Percentiles rank a stretch among this genome's conserved stretches.
phyloP scores from a whole-genome alignment of 2,888 invertebrate genomes.

The Drepana falcataria region DNA sequence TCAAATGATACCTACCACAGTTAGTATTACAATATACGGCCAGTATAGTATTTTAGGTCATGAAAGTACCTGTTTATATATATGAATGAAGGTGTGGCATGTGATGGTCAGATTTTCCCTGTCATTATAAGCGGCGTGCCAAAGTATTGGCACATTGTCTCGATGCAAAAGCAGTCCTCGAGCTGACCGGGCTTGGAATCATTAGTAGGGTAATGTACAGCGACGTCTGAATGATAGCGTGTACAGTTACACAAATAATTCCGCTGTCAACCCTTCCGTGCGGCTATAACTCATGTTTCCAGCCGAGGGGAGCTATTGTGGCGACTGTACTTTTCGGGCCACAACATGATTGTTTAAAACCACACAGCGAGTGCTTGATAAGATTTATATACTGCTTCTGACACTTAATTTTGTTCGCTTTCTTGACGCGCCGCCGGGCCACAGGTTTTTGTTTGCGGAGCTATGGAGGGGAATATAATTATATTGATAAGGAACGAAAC shows the following conservation, averaged over 20 bases:
- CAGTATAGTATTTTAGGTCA: no score
- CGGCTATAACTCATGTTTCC: slow-evolving; percentile 52
- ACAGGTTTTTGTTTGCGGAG: not conserved
- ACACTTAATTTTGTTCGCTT: slow-evolving; percentile 66
- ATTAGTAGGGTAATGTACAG: no score
- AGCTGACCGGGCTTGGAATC: no score
- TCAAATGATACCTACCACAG: no score
- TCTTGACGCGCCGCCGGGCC: slow-evolving; percentile 31
- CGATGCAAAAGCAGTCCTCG: no score
- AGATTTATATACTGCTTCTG: slow-evolving; percentile 67
- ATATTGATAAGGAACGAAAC: not conserved
- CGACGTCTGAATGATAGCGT: slow-evolving; percentile 19
- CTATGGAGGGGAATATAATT: no score
- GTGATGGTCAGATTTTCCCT: no score
- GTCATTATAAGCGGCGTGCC: no score
- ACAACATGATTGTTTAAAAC: slow-evolving; percentile 65
- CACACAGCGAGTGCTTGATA: slow-evolving; percentile 61
- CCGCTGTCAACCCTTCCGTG: slow-evolving; percentile 21
- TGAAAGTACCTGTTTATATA: no score
- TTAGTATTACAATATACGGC: no score
- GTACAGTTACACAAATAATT: slow-evolving; percentile 17
- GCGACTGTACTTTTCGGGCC: slow-evolving; percentile 44
- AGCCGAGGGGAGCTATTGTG: slow-evolving; percentile 48
- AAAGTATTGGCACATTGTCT: no score
- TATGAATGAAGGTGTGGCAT: no score